Conservation (phyloP, 1,140 invertebrate genomes). For the Trissolcus basalis region DNA sequence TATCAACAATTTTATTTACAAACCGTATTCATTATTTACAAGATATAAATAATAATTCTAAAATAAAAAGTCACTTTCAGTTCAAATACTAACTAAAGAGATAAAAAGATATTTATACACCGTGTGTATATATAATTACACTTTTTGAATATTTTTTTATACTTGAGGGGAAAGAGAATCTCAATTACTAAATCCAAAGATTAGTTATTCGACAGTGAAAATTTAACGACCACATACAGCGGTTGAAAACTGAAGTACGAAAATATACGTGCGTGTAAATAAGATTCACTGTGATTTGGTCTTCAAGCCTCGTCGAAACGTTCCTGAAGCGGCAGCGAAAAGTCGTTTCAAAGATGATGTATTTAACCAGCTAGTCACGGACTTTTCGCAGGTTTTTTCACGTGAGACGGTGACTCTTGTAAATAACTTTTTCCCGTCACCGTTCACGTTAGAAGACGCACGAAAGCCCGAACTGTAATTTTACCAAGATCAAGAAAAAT, state of each 20-base stretch:
- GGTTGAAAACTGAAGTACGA: slow-evolving; percentile 18
- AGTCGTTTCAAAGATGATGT: slow-evolving; percentile 58
- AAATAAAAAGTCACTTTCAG: no score
- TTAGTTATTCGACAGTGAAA: slow-evolving; percentile 32
- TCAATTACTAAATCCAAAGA: slow-evolving; percentile 5
- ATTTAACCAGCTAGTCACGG: slow-evolving; percentile 66
- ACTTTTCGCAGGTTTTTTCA: slow-evolving; percentile 59
- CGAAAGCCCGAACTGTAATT: slow-evolving; percentile 32
- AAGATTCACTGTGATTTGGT: slow-evolving; percentile 61
- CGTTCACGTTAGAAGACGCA: slow-evolving; percentile 38
- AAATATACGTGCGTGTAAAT: slow-evolving; percentile 56
- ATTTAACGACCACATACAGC: slow-evolving; percentile 16
- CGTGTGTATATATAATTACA: no score
- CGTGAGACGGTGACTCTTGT: slow-evolving; percentile 53
- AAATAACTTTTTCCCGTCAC: slow-evolving; percentile 52
- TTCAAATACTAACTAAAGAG: no score
- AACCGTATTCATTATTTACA: no score
- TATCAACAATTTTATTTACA: no score
- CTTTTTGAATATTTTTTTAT: no score
- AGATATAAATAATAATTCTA: no score
- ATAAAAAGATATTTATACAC: no score
- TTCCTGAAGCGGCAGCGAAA: slow-evolving; percentile 52
- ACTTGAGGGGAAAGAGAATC: background rate
- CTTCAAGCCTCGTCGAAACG: slow-evolving; percentile 56
- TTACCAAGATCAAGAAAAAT: slow-evolving; percentile 34